Base-by-base conservation (phyloP, 2,113 vertebrate species). In the Riparia riparia region DNA sequence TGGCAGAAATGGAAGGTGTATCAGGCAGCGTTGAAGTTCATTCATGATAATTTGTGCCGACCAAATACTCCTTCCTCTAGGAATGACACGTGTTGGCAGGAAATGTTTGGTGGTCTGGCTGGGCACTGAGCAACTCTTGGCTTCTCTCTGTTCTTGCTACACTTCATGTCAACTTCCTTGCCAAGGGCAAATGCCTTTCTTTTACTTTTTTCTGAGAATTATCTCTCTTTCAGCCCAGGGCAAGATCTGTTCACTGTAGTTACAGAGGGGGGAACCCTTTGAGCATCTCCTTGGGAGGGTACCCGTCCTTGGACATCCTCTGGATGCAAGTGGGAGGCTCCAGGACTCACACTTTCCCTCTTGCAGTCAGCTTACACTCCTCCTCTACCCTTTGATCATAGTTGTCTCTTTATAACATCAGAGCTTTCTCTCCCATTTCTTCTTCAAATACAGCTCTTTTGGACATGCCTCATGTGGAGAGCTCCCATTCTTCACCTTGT, bases 41-140 rank as follows among this genome's bases (percentile, higher is more conserved):
- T 94, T 89, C 90, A 56, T 81, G 74, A 70, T 81, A 34, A 37
- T 80, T 93, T 95, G 34, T 85, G 94, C 84, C 1, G 4, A 85
- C 63, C 89, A 80, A 88, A 73, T 83, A 70, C 47, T 92, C 26
- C 51, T 94, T 92, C 47, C 85, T 95, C 60, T 70, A 88, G 79
- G 85, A 92, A 32, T 89, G 58, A 71, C 68, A 44, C 9, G 10
- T 86, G 64, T 86, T 88, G 85, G 92, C 95, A 95, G 92, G 71
- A 73, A 71, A 63, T 45, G 76, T 77, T 42, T 83, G 90, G 80
- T 92, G 91, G 90, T 94, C 90, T 94, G 88, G 64, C 79, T 63
- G 89, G 86, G 72, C 90, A 95, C 17, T 72, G 86, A 97, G 84
- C 91, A 87, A 16, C 84, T 91, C 53, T 81, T 96, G 93, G 90